Evolutionary conservation across 1,140 invertebrate species (phyloP).

Genomic region (Megathymus violae): DNA sequence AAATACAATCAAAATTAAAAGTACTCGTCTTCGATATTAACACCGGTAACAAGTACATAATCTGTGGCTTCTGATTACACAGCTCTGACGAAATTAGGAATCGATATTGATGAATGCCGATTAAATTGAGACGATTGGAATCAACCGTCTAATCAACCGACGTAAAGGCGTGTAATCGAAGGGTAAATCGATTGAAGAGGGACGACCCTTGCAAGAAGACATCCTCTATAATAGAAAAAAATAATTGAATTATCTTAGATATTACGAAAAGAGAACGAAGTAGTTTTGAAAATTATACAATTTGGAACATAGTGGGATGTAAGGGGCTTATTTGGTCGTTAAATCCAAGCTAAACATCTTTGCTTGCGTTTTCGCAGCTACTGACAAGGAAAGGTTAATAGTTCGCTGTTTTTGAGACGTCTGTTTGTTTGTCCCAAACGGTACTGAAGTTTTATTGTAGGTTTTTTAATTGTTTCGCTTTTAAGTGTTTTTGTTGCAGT

Average conservation of each 20-base stretch:
- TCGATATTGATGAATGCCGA: slow-evolving; percentile 29
- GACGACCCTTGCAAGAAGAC: not conserved
- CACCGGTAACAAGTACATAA: not conserved
- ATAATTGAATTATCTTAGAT: not conserved
- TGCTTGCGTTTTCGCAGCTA: no score
- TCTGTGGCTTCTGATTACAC: slow-evolving; percentile 5
- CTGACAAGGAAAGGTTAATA: no score
- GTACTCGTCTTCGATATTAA: not conserved
- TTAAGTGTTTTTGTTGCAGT: no score
- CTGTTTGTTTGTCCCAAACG: no score
- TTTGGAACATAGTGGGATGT: no score
- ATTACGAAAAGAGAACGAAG: no score
- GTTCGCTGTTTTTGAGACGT: no score
- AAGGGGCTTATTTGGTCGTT: no score
- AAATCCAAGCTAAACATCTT: no score
- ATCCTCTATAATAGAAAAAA: not conserved
- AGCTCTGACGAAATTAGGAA: slow-evolving; percentile 15
- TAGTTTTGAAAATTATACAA: no score
- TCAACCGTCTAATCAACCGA: slow-evolving; percentile 3
- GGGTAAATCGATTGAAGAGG: not conserved
- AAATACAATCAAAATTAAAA: not conserved
- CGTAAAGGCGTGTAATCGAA: not conserved
- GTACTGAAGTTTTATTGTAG: no score
- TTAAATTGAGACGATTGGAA: slow-evolving; percentile 28
- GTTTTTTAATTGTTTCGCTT: no score